Percentiles rank a stretch among this genome's conserved stretches.
phyloP scores from a whole-genome alignment of 1,140 invertebrate genomes.

The Schlechtendalia chinensis region DNA sequence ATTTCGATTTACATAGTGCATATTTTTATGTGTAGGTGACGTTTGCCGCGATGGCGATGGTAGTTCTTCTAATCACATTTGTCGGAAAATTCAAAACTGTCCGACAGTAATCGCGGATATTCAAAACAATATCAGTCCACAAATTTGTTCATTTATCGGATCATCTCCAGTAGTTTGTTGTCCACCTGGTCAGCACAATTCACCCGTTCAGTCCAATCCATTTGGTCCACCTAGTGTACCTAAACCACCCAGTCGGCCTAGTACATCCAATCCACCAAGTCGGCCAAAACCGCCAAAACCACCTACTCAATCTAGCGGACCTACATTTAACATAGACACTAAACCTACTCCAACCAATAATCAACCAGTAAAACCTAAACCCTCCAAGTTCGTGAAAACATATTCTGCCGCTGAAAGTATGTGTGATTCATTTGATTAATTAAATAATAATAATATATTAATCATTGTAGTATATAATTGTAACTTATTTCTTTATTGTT shows the following conservation, averaged over 20 bases:
- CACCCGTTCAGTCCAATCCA: not conserved
- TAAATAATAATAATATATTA: too few relatives aligned
- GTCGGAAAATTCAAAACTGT: not conserved
- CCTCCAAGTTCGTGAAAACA: not conserved
- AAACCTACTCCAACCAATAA: not conserved
- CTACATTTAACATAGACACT: too few relatives aligned
- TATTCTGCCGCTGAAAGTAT: conserved; percentile 35
- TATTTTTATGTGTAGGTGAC: not conserved
- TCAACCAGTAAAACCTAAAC: not conserved
- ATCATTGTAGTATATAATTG: not conserved
- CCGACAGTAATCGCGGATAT: not conserved
- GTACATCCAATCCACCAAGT: too few relatives aligned
- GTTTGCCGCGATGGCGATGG: conserved; percentile 3
- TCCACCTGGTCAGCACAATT: not conserved
- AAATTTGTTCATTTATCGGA: conserved; percentile 9
- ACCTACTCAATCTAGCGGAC: too few relatives aligned
- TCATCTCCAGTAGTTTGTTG: conserved; percentile 21
- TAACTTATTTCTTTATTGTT: not conserved
- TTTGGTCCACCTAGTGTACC: too few relatives aligned
- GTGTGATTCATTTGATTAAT: not conserved
- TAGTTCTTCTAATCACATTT: not conserved
- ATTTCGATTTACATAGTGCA: too few relatives aligned
- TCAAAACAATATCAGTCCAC: not conserved
- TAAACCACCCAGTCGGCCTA: too few relatives aligned
- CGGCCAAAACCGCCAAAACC: too few relatives aligned